Conservation (phyloP, 1,140 invertebrate species). For the Pseudachorutes palmiensis region DNA sequence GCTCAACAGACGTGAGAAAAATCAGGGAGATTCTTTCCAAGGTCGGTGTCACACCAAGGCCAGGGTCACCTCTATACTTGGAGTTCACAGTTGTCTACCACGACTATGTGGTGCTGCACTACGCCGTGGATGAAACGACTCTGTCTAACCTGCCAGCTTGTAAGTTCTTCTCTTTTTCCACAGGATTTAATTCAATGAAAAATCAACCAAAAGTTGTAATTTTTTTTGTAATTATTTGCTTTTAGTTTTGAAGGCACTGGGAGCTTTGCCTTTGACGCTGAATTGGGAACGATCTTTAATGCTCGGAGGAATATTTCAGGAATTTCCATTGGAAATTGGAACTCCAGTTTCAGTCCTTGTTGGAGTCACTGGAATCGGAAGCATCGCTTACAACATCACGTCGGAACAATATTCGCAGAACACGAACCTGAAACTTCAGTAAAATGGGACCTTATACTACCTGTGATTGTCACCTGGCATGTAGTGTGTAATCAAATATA, state of each 20-base stretch:
- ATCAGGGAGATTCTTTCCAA: slow-evolving; percentile 23
- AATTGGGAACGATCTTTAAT: slow-evolving; percentile 17
- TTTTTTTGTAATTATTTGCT: slow-evolving; percentile 8
- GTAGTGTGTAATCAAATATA: neutral
- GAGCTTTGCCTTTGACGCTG: neutral
- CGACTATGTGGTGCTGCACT: slow-evolving; percentile 19
- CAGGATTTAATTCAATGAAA: neutral
- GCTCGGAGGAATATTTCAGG: slow-evolving; percentile 23
- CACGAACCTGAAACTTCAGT: neutral
- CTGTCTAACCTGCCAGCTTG: slow-evolving; percentile 6
- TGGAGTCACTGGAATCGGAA: neutral
- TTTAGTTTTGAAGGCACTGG: slow-evolving; percentile 15
- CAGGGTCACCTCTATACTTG: slow-evolving; percentile 21
- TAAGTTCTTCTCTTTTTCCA: slow-evolving; percentile 1
- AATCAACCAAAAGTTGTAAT: slow-evolving; percentile 9
- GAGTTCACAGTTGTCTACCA: slow-evolving; percentile 24
- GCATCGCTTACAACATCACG: slow-evolving; percentile 7
- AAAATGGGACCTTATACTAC: neutral
- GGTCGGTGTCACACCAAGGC: slow-evolving; percentile 17
- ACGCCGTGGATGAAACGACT: slow-evolving; percentile 28
- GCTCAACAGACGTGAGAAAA: slow-evolving; percentile 23
- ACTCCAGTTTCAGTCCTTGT: slow-evolving; percentile 24
- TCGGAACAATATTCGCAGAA: neutral
- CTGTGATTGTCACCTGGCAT: neutral
- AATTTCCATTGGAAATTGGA: slow-evolving; percentile 36